Evolutionary conservation across 2,888 invertebrate genomes (phyloP).

Genomic region (Arrhopalites spinosus): DNA sequence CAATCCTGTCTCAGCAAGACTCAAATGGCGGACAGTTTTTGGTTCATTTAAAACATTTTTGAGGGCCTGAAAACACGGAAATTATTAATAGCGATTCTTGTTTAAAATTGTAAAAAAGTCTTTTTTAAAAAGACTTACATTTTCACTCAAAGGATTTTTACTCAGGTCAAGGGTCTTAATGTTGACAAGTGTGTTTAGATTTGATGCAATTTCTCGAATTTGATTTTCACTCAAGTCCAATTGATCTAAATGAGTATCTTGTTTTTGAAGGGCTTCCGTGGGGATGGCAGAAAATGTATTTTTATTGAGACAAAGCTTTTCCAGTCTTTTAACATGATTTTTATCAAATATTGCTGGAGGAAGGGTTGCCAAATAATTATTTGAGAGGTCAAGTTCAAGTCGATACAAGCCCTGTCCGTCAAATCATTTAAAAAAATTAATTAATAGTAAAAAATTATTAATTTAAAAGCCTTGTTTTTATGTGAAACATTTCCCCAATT

Average conservation of each 20-base stretch:
- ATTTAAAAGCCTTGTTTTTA: neutral
- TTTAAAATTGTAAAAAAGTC: too few relatives aligned
- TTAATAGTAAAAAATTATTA: neutral
- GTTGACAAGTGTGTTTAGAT: conserved; percentile 84
- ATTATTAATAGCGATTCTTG: too few relatives aligned
- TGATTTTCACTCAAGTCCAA: conserved; percentile 79
- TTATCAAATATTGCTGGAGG: conserved; percentile 84
- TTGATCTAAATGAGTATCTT: conserved; percentile 79
- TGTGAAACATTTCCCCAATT: neutral
- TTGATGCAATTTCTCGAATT: conserved; percentile 79
- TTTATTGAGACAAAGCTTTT: conserved; percentile 75
- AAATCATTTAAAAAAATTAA: too few relatives aligned
- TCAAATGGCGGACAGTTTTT: conserved; percentile 78
- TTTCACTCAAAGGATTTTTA: too few relatives aligned
- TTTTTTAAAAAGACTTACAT: too few relatives aligned
- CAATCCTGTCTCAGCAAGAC: conserved; percentile 80
- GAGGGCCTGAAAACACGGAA: conserved; percentile 61
- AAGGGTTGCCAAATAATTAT: conserved; percentile 74
- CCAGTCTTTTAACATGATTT: conserved; percentile 76
- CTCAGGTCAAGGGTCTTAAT: conserved; percentile 85
- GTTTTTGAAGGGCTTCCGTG: conserved; percentile 76
- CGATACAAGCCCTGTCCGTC: conserved; percentile 74
- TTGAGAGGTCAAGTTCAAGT: conserved; percentile 75
- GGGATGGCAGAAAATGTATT: conserved; percentile 82
- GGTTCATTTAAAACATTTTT: conserved; percentile 81